phyloP scores from a whole-genome alignment of 2,797 vertebrate species.

The Artibeus jamaicensis region DNA sequence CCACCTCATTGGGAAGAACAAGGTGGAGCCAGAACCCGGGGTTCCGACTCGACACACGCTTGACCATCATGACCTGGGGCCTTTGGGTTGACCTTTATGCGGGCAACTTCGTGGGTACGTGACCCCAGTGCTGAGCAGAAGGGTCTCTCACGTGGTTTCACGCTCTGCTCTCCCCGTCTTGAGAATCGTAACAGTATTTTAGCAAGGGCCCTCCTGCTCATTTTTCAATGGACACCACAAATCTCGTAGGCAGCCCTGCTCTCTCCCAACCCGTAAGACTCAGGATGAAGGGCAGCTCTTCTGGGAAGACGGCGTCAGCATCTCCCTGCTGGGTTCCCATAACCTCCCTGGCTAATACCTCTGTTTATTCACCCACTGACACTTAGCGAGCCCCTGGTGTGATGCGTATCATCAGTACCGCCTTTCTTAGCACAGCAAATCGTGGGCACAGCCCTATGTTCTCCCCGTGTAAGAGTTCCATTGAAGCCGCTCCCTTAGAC shows the following conservation, averaged over 20 bases:
- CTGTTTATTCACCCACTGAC: background rate
- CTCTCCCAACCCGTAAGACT: background rate
- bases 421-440: background rate
- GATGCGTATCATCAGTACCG: rapidly evolving
- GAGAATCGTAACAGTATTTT: background rate
- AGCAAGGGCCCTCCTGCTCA: background rate
- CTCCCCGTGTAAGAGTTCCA: background rate
- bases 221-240: background rate
- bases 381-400: rapidly evolving
- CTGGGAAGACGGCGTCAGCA: background rate
- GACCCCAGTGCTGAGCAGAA: background rate
- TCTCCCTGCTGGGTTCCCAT: background rate
- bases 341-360: background rate
- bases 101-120: rapidly evolving
- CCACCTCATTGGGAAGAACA: background rate
- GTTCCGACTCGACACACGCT: rapidly evolving
- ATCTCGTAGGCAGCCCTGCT: background rate
- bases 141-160: background rate
- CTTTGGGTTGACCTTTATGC: background rate
- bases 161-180: background rate
- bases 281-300: background rate
- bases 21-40: background rate
- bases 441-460: background rate
- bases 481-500: background rate
- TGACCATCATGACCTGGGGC: rapidly evolving